phyloP scores from a whole-genome alignment of 2,888 invertebrate species.

The Stomorhina lunata region DNA sequence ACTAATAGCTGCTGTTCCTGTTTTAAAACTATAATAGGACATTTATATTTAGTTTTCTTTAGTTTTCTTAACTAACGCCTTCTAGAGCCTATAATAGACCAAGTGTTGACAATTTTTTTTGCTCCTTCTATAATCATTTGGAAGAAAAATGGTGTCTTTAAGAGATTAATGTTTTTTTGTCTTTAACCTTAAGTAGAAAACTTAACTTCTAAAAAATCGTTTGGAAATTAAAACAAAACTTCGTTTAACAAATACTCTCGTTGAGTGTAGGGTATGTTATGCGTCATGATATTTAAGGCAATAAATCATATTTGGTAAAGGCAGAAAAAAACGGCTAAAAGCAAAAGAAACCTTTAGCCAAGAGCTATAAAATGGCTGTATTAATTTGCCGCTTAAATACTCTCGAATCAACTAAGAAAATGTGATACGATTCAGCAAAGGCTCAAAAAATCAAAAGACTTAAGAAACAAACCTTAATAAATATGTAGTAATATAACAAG shows the following conservation, averaged over 20 bases:
- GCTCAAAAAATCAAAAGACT: slow-evolving; percentile 29
- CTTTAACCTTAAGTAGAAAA: slow-evolving; percentile 52
- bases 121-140: too few species aligned
- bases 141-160: slow-evolving; percentile 34
- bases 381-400: slow-evolving; percentile 61
- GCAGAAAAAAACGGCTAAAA: slow-evolving; percentile 10
- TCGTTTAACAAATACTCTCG: slow-evolving; percentile 13
- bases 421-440: slow-evolving; percentile 3
- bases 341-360: slow-evolving; percentile 52
- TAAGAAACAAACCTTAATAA: slow-evolving; percentile 7
- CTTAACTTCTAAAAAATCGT: background rate
- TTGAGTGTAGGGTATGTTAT: slow-evolving; percentile 51
- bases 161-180: slow-evolving; percentile 50
- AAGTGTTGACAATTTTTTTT: too few species aligned
- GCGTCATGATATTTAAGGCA: slow-evolving; percentile 63
- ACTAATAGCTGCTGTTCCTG: background rate
- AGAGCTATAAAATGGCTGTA: slow-evolving; percentile 40
- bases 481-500: too few species aligned
- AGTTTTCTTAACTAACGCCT: too few species aligned
- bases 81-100: too few species aligned
- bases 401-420: slow-evolving; percentile 28
- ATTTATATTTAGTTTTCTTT: too few species aligned
- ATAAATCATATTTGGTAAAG: slow-evolving; percentile 65
- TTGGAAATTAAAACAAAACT: slow-evolving; percentile 18
- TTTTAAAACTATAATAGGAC: background rate